Evolutionary conservation across 2,113 vertebrate species (phyloP).

Genomic region (Spilogale gracilis): DNA sequence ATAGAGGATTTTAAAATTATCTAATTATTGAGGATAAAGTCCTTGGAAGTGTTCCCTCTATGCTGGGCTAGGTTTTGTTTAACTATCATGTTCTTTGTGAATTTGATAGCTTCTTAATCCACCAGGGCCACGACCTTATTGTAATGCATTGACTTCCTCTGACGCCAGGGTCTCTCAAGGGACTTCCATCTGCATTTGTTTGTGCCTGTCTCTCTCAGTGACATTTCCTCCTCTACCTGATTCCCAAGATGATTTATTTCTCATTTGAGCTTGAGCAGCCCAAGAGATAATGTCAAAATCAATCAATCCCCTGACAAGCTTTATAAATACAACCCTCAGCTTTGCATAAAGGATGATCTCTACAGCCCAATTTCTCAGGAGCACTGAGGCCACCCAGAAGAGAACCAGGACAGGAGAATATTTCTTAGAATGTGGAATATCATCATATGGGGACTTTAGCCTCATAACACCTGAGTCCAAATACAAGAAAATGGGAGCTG

Average conservation of each 20-base stretch:
- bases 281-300: slow-evolving; percentile 71
- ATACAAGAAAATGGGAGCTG: background rate
- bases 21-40: slow-evolving; percentile 42
- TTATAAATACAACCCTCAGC: slow-evolving; percentile 28
- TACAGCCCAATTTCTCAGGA: background rate
- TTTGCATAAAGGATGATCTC: slow-evolving; percentile 58
- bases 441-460: background rate
- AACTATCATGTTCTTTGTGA: slow-evolving; percentile 51
- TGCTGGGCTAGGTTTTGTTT: slow-evolving; percentile 34
- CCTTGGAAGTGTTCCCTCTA: background rate
- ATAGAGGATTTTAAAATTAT: background rate
- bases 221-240: slow-evolving; percentile 61
- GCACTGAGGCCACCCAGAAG: background rate
- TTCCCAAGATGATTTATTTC: slow-evolving; percentile 68
- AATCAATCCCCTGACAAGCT: background rate
- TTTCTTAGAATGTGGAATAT: background rate
- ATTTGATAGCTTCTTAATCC: slow-evolving; percentile 46
- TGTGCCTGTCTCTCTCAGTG: background rate
- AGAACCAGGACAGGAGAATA: background rate
- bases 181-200: slow-evolving; percentile 25
- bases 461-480: background rate
- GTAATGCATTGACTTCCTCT: slow-evolving; percentile 59
- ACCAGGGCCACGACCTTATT: slow-evolving; percentile 31
- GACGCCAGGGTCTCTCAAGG: background rate
- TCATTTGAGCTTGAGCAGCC: slow-evolving; percentile 69